Evolutionary conservation across 2,797 vertebrate species (phyloP), one percentile per base, ranked within the genome.

Genomic region (Phoeniculus purpureus): DNA sequence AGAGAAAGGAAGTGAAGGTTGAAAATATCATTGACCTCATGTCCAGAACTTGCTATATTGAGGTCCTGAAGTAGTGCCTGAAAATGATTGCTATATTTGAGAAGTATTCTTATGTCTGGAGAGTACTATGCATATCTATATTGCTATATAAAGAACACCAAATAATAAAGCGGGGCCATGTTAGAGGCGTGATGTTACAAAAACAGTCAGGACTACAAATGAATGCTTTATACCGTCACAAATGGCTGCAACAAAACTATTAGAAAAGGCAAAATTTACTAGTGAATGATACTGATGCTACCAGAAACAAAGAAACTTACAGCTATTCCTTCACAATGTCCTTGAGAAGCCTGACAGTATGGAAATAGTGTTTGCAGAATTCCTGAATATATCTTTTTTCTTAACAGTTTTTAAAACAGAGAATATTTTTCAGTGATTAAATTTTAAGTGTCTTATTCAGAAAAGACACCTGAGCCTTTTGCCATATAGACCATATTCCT

Each of bases 21-120:
- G 43, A 91, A 95, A 94, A 89, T 54, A 58, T 78, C 90, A 87
- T 92, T 87, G 81, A 91, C 68, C 68, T 37, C 23, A 62, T 65
- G 45, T 75, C 58, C 72, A 86, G 61, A 85, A 77, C 54, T 82
- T 87, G 32, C 26, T 92, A 20, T 48, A 66, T 6, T 75, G 83
- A 91, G 32, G 68, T 80, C 26, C 55, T 81, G 52, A 73, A 84
- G 34, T 32, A 71, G 31, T 60, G 54, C 8, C 58, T 89, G 59
- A 86, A 92, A 84, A 81, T 79, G 88, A 75, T 20, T 85, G 61
- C 61, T 66, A 54, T 9, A 31, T 52, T 91, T 74, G 59, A 85
- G 34, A 23, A 73, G 40, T 31, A 85, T 60, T 88, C n/a, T 72
- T 88, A 31, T 72, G 68, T 12, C 32, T 40, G 40, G 29, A 85